These are phyloP conservation scores for Vandiemenella viatica DNA, from an alignment of 2,888 invertebrate species.

Conservation along the genomic window DNA sequence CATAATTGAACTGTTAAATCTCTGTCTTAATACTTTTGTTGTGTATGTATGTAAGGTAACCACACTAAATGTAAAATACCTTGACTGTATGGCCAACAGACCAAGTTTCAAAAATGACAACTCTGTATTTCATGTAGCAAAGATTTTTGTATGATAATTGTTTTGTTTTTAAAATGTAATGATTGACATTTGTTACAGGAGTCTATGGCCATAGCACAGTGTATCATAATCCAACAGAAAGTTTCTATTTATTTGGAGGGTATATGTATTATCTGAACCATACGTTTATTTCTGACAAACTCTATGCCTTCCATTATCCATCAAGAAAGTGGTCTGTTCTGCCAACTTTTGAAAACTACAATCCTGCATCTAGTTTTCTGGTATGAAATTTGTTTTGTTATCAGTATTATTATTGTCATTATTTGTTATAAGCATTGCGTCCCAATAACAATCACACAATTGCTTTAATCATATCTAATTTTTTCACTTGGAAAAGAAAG, in stretches of 20 bases:
- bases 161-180: no score
- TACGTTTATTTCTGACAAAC: constrained; percentile 54
- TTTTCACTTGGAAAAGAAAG: no score
- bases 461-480: no score
- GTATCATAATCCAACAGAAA: constrained; percentile 63
- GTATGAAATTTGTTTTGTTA: constrained; percentile 24
- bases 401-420: not conserved
- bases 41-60: no score
- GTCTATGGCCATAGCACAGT: constrained; percentile 83
- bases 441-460: not conserved
- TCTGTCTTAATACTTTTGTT: no score
- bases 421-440: not conserved
- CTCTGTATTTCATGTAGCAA: no score
- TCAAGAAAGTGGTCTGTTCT: constrained; percentile 65
- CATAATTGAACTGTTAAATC: no score
- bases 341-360: constrained; percentile 51
- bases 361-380: constrained; percentile 33
- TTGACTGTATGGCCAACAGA: no score
- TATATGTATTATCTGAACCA: constrained; percentile 56
- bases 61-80: no score
- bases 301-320: constrained; percentile 65
- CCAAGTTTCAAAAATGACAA: no score
- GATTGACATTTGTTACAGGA: no score
- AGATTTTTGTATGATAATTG: no score
- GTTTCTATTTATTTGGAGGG: constrained; percentile 83